phyloP scores from a whole-genome alignment of 1,140 invertebrate species.

The Neelides sp. region DNA sequence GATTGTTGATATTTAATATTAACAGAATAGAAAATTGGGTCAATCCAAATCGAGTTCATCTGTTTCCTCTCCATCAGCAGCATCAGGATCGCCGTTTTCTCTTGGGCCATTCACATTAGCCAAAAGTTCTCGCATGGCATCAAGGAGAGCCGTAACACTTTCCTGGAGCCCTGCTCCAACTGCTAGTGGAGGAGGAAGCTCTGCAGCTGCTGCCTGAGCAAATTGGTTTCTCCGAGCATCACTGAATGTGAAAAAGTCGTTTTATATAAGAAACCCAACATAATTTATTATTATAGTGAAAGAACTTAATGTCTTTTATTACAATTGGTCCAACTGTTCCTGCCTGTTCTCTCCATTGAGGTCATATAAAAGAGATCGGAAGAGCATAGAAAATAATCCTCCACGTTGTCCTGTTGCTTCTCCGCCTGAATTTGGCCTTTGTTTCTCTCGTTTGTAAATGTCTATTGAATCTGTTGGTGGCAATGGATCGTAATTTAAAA shows the following conservation, averaged over 20 bases:
- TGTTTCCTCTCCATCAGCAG: slow-evolving; percentile 27
- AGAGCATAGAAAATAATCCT: slow-evolving; percentile 45
- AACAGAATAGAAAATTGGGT: slow-evolving; percentile 9
- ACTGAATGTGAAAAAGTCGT: too few species aligned
- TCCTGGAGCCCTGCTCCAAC: slow-evolving; percentile 21
- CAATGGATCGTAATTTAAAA: slow-evolving; percentile 68
- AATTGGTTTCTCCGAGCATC: neutral
- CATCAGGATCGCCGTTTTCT: slow-evolving; percentile 34
- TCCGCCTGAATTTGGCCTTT: slow-evolving; percentile 5
- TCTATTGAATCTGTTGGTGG: slow-evolving; percentile 62
- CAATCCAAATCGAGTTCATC: too few species aligned
- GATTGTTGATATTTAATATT: too few species aligned
- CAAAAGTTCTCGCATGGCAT: slow-evolving; percentile 58
- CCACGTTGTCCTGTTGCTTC: slow-evolving; percentile 17
- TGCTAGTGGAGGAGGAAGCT: neutral
- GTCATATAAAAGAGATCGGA: slow-evolving; percentile 51
- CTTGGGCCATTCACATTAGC: slow-evolving; percentile 45
- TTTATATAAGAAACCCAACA: too few species aligned
- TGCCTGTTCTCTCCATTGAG: slow-evolving; percentile 38
- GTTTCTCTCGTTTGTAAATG: slow-evolving; percentile 43
- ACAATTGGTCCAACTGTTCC: slow-evolving; percentile 9
- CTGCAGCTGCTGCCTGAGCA: neutral
- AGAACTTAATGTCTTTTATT: too few species aligned
- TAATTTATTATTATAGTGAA: too few species aligned
- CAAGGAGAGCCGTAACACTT: slow-evolving; percentile 40